These are phyloP conservation scores for Hoplostethus mediterraneus DNA, from an alignment of 2,797 vertebrate genomes.

Conservation along the genomic window DNA sequence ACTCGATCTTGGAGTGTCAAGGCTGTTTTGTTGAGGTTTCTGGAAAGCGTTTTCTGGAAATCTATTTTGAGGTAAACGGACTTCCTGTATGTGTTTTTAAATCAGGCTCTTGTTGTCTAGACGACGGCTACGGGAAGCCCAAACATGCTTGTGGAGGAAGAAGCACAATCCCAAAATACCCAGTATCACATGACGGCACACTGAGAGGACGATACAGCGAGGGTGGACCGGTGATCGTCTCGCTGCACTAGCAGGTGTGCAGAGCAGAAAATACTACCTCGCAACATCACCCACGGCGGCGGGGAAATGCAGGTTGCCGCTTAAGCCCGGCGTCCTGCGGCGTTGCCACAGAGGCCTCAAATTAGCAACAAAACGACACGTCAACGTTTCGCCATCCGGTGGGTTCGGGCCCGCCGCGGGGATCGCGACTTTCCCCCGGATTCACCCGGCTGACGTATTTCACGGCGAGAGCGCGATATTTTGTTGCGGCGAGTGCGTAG, in stretches of 20 bases:
- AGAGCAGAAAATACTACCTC: not conserved
- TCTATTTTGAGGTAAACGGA: slow-evolving; percentile 19
- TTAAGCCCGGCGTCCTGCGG: not conserved
- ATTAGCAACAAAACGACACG: not conserved
- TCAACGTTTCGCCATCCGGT: not conserved
- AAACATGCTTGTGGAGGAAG: not conserved
- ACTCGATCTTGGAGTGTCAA: slow-evolving; percentile 14
- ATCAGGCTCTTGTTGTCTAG: slow-evolving; percentile 1
- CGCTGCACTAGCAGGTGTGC: not conserved
- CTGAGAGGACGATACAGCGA: too few relatives aligned
- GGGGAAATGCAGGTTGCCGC: not conserved
- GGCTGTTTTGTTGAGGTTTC: not conserved
- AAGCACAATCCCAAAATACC: not conserved
- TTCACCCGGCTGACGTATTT: too few relatives aligned
- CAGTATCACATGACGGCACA: not conserved
- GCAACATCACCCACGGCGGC: not conserved
- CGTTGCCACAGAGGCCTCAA: slow-evolving; percentile 15
- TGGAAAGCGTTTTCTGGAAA: slow-evolving; percentile 17
- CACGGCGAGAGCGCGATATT: not conserved
- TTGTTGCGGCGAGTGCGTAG: not conserved
- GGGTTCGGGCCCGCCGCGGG: not conserved
- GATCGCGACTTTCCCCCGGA: not conserved
- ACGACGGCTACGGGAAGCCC: not conserved
- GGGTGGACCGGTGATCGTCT: too few relatives aligned
- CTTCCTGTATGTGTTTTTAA: slow-evolving; percentile 7